Evolutionary conservation across 2,888 invertebrate species (phyloP), one percentile per base, ranked within the genome.

Genomic region (Rotaria macrura): DNA sequence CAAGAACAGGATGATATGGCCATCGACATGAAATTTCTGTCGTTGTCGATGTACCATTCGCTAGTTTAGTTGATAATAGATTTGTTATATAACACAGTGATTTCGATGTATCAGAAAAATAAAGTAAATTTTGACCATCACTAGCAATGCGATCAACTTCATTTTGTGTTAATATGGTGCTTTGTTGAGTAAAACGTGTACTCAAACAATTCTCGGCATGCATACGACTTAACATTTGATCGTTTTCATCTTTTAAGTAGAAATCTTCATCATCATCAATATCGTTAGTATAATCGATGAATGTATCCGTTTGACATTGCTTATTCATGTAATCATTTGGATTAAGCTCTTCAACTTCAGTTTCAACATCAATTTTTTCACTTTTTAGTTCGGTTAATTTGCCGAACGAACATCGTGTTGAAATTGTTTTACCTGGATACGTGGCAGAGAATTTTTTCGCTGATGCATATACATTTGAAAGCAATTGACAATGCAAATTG

Each of bases 361-460:
- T 79, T 79, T 79, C 79, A 43, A 79, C 79, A 79, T 40, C 79
- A n/a, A 79, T n/a, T 79, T 79, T 79, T 20, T 79, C 79, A 43
- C 34, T 43, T 29, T 34, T 34, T n/a, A 79, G 20, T 43, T 25
- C 40, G 4, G 7, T 43, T 20, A 4, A 4, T 79, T 23, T 79
- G 5, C 9, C 9, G 34, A 7, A 79, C 25, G 25, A 43, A n/a
- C 79, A 79, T n/a, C 43, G 25, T 25, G 79, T 79, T n/a, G 17
- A 14, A 40, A 79, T n/a, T 10, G n/a, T 12, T 79, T 79, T 79
- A 40, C 43, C 40, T 43, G 79, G 79, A 43, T 79, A 25, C 3
- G 0, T 79, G n/a, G 14, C 25, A 79, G 79, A 25, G 25, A 79
- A 43, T n/a, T 43, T 79, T 12, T 40, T 79, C 14, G 40, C 25